These are phyloP conservation scores for Episyrphus balteatus DNA, from an alignment of 1,140 invertebrate species.

Conservation along the genomic window DNA sequence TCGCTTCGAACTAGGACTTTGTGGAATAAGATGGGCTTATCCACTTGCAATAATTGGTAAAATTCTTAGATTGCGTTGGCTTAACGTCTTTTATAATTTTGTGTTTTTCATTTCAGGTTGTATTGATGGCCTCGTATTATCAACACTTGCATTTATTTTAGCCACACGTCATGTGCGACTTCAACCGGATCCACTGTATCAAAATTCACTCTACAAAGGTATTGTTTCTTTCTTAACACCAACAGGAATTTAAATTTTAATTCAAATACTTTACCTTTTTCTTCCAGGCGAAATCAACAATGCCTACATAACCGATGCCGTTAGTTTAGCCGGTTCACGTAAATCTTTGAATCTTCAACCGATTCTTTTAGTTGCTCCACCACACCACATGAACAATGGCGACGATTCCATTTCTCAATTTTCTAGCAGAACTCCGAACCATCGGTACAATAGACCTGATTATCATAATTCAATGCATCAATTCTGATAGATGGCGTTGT, in stretches of 20 bases:
- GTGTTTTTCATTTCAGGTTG: conserved; percentile 38
- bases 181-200: conserved; percentile 68
- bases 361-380: conserved; percentile 47
- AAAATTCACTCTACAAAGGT: conserved; percentile 53
- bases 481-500: conserved; percentile 3
- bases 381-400: conserved; percentile 20
- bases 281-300: conserved; percentile 74
- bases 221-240: conserved; percentile 1
- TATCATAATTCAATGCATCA: conserved; percentile 17
- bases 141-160: conserved; percentile 86
- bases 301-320: conserved; percentile 67
- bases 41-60: conserved; percentile 77
- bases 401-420: conserved; percentile 65
- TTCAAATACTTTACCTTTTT: conserved; percentile 10
- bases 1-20: conserved; percentile 65
- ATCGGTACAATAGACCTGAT: conserved; percentile 36
- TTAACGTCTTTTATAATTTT: neutral
- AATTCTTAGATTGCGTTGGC: neutral
- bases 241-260: neutral
- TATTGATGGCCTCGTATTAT: conserved; percentile 78
- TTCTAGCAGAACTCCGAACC: conserved; percentile 52
- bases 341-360: conserved; percentile 79
- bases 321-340: conserved; percentile 67
- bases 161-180: conserved; percentile 77
- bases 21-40: conserved; percentile 90